These are phyloP conservation scores for Saccostrea echinata DNA, from an alignment of 1,140 invertebrate species.

Conservation along the genomic window DNA sequence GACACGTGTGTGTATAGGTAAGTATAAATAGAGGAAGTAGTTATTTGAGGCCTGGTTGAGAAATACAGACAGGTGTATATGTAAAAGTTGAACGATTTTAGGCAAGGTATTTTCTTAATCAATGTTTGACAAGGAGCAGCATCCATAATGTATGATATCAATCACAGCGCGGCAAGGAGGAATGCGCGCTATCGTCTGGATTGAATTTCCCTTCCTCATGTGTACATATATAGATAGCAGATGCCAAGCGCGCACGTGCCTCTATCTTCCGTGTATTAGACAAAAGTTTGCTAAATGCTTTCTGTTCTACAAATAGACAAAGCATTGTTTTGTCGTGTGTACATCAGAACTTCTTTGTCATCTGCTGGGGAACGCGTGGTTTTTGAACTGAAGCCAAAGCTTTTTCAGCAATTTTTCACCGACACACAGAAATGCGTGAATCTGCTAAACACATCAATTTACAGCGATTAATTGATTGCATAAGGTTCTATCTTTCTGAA, in stretches of 20 bases:
- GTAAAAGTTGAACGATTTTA: background rate
- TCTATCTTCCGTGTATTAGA: constrained; percentile 36
- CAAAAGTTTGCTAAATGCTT: background rate
- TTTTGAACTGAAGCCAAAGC: constrained; percentile 21
- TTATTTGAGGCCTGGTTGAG: background rate
- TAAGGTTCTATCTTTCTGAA: background rate
- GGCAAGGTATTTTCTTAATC: constrained; percentile 30
- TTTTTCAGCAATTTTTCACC: constrained; percentile 30
- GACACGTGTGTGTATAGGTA: background rate
- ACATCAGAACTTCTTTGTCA: constrained; percentile 20
- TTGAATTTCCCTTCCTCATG: constrained; percentile 18
- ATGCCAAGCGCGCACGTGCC: background rate
- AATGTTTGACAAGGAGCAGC: constrained; percentile 24
- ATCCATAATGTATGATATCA: constrained; percentile 23
- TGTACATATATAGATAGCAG: constrained; percentile 47
- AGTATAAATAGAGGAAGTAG: background rate
- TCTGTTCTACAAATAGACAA: constrained; percentile 9
- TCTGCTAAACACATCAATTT: background rate
- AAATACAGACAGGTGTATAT: background rate
- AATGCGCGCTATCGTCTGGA: background rate
- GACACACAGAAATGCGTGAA: background rate
- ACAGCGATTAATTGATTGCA: background rate
- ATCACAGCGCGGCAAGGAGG: background rate
- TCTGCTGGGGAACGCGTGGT: background rate
- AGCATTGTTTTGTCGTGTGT: constrained; percentile 10